phyloP scores from a whole-genome alignment of 2,888 invertebrate species.

The Cheilosia impressa region DNA sequence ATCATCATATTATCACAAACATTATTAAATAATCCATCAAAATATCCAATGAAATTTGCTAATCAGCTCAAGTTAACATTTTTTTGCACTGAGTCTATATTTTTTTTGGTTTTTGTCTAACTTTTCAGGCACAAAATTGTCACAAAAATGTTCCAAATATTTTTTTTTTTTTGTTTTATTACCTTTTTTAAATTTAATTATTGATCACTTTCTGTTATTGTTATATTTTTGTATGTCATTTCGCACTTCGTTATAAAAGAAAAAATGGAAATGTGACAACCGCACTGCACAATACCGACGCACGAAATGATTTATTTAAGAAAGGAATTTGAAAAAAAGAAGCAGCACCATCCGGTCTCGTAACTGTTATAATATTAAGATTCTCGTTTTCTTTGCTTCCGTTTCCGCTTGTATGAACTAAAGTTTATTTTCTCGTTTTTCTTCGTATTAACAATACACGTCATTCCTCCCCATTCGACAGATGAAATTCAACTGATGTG shows the following conservation, averaged over 20 bases:
- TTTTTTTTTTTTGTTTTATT: constrained; percentile 35
- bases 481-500: constrained; percentile 81
- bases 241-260: constrained; percentile 29
- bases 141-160: neutral
- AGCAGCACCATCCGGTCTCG: constrained; percentile 64
- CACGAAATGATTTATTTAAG: constrained; percentile 58
- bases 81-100: neutral
- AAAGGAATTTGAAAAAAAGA: constrained; percentile 33
- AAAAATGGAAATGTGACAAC: neutral
- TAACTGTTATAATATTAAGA: constrained; percentile 67
- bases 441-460: constrained; percentile 50
- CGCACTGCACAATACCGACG: constrained; percentile 53
- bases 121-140: constrained; percentile 10
- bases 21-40: neutral
- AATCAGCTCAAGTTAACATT: constrained; percentile 1
- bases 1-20: too few species aligned
- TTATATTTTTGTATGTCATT: constrained; percentile 52
- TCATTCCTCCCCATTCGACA: constrained; percentile 77
- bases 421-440: constrained; percentile 14
- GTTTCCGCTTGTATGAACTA: constrained; percentile 54
- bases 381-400: constrained; percentile 66
- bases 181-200: constrained; percentile 52
- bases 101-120: neutral
- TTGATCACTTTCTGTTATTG: constrained; percentile 52
- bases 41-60: neutral